Percentiles rank a stretch among this genome's conserved stretches.
Conservation (phyloP, 2,113 vertebrate species). For the Acinonyx jubatus region DNA sequence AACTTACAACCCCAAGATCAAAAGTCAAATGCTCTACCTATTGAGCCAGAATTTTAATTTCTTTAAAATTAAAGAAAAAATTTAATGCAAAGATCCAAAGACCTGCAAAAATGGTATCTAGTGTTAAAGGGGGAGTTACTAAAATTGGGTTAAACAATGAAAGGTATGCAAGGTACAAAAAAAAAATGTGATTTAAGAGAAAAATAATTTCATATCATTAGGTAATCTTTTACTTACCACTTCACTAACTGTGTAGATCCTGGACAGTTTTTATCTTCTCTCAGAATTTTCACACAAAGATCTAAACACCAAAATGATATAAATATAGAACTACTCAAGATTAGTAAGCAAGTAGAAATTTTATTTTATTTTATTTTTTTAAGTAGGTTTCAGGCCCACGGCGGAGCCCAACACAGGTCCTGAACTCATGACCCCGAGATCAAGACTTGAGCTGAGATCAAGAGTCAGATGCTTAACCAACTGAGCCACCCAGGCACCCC, state of each 20-base stretch:
- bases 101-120: neutral
- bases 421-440: too few relatives aligned
- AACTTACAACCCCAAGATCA: neutral
- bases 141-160: conserved; percentile 43
- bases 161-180: conserved; percentile 17
- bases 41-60: neutral
- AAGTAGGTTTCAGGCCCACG: too few relatives aligned
- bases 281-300: conserved; percentile 94
- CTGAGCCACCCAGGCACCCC: too few relatives aligned
- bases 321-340: conserved; percentile 40
- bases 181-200: conserved; percentile 49
- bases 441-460: too few relatives aligned
- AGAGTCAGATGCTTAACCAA: too few relatives aligned
- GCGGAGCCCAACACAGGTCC: too few relatives aligned
- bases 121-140: neutral
- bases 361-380: neutral
- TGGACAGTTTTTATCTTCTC: conserved; percentile 92
- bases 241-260: conserved; percentile 93
- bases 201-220: neutral
- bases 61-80: neutral
- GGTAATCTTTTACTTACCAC: conserved; percentile 87
- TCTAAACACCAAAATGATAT: conserved; percentile 81
- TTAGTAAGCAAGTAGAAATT: conserved; percentile 48
- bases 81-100: conserved; percentile 47
- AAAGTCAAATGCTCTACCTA: neutral